Percentiles rank a stretch among this genome's conserved stretches.
phyloP scores from a whole-genome alignment of 2,797 vertebrate genomes.

The Brachymystax lenok region DNA sequence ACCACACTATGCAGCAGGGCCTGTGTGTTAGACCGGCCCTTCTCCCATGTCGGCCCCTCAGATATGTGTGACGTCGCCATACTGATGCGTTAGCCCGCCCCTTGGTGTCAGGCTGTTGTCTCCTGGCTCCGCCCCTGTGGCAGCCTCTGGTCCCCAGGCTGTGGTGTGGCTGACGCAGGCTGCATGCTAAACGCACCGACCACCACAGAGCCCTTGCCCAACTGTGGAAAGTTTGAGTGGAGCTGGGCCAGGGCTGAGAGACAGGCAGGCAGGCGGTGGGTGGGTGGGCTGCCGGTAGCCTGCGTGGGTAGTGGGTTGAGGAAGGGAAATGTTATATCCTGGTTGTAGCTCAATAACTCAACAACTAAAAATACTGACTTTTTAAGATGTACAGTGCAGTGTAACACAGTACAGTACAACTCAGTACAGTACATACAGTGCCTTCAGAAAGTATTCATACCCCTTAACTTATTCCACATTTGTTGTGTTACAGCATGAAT shows the following conservation, averaged over 20 bases:
- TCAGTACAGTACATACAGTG: neutral
- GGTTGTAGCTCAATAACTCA: conserved; percentile 37
- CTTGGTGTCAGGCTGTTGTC: neutral
- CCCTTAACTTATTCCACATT: too few relatives aligned
- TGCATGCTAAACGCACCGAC: conserved; percentile 22
- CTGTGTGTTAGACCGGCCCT: neutral
- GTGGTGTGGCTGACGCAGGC: conserved; percentile 54
- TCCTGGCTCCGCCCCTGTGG: too few relatives aligned
- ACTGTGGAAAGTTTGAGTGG: conserved; percentile 64
- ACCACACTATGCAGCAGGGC: conserved; percentile 67
- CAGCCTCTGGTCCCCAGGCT: conserved; percentile 35
- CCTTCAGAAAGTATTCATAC: too few relatives aligned
- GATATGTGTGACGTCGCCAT: conserved; percentile 31
- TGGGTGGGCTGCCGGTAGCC: conserved; percentile 19
- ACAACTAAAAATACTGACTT: conserved; percentile 38
- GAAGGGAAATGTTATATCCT: conserved; percentile 59
- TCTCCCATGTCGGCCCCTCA: neutral
- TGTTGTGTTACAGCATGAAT: too few relatives aligned
- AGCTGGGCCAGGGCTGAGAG: conserved; percentile 48
- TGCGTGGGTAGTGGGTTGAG: conserved; percentile 44
- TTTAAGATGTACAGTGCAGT: conserved; percentile 13
- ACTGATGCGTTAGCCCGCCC: conserved; percentile 29
- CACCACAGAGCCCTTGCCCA: conserved; percentile 46
- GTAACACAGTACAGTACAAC: neutral
- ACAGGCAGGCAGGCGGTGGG: conserved; percentile 43